phyloP scores from a whole-genome alignment of 2,888 invertebrate species.

The Spisula subtruncata region DNA sequence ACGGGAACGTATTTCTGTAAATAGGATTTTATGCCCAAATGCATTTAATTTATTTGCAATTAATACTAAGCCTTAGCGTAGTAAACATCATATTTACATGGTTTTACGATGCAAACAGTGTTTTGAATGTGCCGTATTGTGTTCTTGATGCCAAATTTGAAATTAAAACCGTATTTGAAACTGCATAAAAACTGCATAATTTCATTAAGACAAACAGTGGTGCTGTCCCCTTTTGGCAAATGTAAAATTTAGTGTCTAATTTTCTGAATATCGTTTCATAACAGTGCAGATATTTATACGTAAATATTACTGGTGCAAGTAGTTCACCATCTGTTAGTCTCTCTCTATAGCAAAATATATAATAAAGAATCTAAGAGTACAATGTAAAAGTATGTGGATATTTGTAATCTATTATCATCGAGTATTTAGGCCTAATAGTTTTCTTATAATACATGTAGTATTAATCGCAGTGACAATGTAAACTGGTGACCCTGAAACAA shows the following conservation, averaged over 20 bases:
- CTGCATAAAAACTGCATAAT: not conserved
- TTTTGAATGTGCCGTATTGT: not conserved
- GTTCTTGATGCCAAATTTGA: not conserved
- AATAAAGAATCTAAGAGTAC: too few relatives aligned
- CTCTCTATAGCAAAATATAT: too few relatives aligned
- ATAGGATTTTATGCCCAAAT: constrained; percentile 29
- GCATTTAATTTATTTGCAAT: constrained; percentile 31
- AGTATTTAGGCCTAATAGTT: too few relatives aligned
- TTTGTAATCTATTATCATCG: too few relatives aligned
- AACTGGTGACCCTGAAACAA: too few relatives aligned
- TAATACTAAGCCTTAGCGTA: not conserved
- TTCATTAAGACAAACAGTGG: not conserved
- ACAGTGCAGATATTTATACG: too few relatives aligned
- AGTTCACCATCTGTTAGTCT: too few relatives aligned
- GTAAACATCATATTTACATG: not conserved
- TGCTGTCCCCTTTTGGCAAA: constrained; percentile 13
- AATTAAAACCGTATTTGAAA: not conserved
- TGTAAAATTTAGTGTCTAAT: not conserved
- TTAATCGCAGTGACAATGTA: too few relatives aligned
- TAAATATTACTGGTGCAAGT: too few relatives aligned
- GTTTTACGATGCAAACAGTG: not conserved
- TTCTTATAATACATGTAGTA: too few relatives aligned
- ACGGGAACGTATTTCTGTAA: not conserved
- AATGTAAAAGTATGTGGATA: too few relatives aligned
- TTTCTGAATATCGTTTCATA: too few relatives aligned